Evolutionary conservation across 2,888 invertebrate species (phyloP), one percentile per base, ranked within the genome.

Genomic region (Chesias legatella): DNA sequence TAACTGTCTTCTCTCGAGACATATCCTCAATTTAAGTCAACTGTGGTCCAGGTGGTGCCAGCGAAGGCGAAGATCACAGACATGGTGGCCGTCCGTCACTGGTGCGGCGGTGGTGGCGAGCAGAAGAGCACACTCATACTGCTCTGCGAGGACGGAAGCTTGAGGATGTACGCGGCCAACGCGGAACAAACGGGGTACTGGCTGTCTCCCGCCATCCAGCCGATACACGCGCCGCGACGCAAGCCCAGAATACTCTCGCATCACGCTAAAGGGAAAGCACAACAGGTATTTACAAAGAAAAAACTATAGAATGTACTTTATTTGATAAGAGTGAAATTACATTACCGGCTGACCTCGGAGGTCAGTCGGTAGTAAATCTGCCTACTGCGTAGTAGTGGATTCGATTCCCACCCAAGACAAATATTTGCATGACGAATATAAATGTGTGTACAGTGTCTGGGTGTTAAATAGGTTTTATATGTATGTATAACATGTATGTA

Each of bases 21-120:
- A 17, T 17, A 17, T 3, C 13, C 13, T 17, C 13, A 2, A 17
- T 3, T n/a, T 10, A 7, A 28, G 13, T 20, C 33, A n/a, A 7
- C 9, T 3, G 13, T 1, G 1, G 9, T 8, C 34, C 10, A 89
- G 89, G 81, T 93, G 21, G 90, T 94, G 8, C 95, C 96, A 0
- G 94, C 95, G 0, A 98, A 98, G 75, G 95, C 97, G 0, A 98
- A 98, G 79, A 98, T 98, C 29, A 98, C 97, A 78, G 98, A 98
- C 74, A 96, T 98, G 92, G 98, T 98, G 0, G 97, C 97, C 0
- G 95, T 98, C 34, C 91, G 98, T 0, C 98, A 98, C 73, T 92
- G 93, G 47, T 93, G 94, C 40, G 92, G 93, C 8, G 81, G 97
- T 65, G 91, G 93, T 6, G 92, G 92, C 17, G 95, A 98, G 62